Evolutionary conservation across 2,888 invertebrate species (phyloP).

Genomic region (Cremastinae sp.): DNA sequence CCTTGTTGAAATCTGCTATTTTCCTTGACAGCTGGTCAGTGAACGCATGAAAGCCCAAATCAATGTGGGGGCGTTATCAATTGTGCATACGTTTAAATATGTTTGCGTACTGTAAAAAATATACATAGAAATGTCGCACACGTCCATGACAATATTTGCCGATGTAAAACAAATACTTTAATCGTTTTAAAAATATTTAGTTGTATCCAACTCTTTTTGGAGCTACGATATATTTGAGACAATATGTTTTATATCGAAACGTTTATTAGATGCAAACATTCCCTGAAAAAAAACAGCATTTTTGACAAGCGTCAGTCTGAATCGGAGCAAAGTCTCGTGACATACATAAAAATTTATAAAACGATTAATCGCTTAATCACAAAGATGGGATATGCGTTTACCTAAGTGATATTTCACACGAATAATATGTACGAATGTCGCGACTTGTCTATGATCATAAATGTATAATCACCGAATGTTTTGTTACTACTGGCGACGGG

Average conservation of each 20-base stretch:
- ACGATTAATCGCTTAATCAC: constrained; percentile 31
- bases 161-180: neutral
- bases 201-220: neutral
- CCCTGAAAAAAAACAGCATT: constrained; percentile 6
- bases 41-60: constrained; percentile 18
- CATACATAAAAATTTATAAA: constrained; percentile 35
- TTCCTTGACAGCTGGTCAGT: neutral
- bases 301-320: constrained; percentile 3
- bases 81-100: constrained; percentile 37
- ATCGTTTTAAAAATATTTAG: neutral
- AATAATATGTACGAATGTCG: constrained; percentile 41
- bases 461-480: constrained; percentile 50
- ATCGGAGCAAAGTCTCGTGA: constrained; percentile 11
- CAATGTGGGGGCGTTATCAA: constrained; percentile 12
- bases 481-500: constrained; percentile 47
- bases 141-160: constrained; percentile 58
- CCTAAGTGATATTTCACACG: constrained; percentile 52
- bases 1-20: neutral
- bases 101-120: constrained; percentile 7
- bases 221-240: neutral
- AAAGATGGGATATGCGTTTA: constrained; percentile 36
- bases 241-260: constrained; percentile 23
- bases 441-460: constrained; percentile 1
- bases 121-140: constrained; percentile 38
- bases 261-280: neutral